These are phyloP conservation scores for Gymnocheta viridis DNA, from an alignment of 2,888 invertebrate species.

Conservation along the genomic window DNA sequence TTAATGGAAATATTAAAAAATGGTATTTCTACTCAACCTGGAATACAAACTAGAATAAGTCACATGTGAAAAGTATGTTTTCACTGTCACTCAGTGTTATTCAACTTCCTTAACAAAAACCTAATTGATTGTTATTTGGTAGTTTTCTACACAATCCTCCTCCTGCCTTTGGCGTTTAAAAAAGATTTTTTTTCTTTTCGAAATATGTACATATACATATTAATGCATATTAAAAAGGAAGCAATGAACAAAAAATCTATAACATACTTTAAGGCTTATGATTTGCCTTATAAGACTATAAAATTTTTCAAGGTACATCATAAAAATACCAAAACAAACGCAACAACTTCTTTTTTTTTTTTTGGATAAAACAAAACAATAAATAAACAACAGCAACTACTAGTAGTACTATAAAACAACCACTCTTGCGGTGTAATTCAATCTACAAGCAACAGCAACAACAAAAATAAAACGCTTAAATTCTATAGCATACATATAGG, in stretches of 20 bases:
- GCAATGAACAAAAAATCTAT: conserved; percentile 16
- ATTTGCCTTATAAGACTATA: conserved; percentile 25
- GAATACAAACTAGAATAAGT: too few relatives aligned
- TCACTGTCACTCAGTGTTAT: too few relatives aligned
- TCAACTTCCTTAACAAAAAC: background rate
- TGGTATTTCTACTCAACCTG: too few relatives aligned
- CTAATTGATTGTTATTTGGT: conserved; percentile 43
- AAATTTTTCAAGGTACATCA: conserved; percentile 59
- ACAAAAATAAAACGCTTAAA: conserved; percentile 32
- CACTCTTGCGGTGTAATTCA: conserved; percentile 67
- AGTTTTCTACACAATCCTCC: background rate
- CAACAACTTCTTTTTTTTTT: conserved; percentile 48
- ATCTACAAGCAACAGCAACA: conserved; percentile 47
- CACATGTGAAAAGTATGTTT: too few relatives aligned
- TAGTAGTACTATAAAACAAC: conserved; percentile 57
- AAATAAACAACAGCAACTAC: conserved; percentile 10
- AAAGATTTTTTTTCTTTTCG: background rate
- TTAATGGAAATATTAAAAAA: too few relatives aligned
- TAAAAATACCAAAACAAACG: conserved; percentile 65
- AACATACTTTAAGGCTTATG: conserved; percentile 66
- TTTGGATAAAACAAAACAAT: conserved; percentile 12
- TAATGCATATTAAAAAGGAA: conserved; percentile 44
- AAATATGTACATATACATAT: conserved; percentile 2
- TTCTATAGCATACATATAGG: conserved; percentile 63
- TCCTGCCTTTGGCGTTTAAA: background rate